A percentile compares a stretch with the other conserved stretches of the same genome.
phyloP scores from a whole-genome alignment of 1,140 invertebrate species.

The Pogonomyrmex barbatus region DNA sequence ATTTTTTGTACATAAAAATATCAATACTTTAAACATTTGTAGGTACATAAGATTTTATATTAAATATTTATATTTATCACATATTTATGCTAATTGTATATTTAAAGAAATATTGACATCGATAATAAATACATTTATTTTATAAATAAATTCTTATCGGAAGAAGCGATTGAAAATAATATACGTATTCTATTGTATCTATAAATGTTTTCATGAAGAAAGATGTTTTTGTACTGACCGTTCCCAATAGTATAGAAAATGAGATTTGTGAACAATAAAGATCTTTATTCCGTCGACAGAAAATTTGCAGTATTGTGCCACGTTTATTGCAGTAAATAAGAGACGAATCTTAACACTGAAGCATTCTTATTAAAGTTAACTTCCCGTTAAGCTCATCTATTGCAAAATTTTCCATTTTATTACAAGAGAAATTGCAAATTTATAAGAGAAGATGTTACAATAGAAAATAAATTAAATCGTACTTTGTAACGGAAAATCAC shows the following conservation, averaged over 20 bases:
- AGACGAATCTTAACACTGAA: constrained; percentile 32
- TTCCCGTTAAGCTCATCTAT: constrained; percentile 28
- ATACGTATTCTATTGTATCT: neutral
- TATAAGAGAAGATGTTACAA: constrained; percentile 8
- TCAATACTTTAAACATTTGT: neutral
- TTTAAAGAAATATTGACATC: neutral
- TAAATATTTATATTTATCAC: constrained; percentile 21
- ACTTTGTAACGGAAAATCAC: constrained; percentile 9
- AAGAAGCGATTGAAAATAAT: neutral
- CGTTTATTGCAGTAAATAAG: constrained; percentile 19
- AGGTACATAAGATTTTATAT: neutral
- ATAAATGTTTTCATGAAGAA: neutral
- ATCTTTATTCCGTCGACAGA: constrained; percentile 42
- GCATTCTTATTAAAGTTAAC: constrained; percentile 44
- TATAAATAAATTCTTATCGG: constrained; percentile 17
- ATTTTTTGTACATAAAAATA: neutral
- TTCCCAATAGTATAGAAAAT: constrained; percentile 18
- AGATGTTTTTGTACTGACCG: constrained; percentile 17
- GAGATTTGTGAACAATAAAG: constrained; percentile 39
- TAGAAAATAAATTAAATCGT: constrained; percentile 6
- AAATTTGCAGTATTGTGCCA: constrained; percentile 6
- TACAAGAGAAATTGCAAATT: constrained; percentile 25
- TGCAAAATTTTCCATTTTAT: constrained; percentile 33
- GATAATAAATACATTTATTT: constrained; percentile 5
- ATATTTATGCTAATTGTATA: neutral